These are phyloP conservation scores for Drosophila kepulauana DNA, from an alignment of 1,140 invertebrate species.

Conservation along the genomic window DNA sequence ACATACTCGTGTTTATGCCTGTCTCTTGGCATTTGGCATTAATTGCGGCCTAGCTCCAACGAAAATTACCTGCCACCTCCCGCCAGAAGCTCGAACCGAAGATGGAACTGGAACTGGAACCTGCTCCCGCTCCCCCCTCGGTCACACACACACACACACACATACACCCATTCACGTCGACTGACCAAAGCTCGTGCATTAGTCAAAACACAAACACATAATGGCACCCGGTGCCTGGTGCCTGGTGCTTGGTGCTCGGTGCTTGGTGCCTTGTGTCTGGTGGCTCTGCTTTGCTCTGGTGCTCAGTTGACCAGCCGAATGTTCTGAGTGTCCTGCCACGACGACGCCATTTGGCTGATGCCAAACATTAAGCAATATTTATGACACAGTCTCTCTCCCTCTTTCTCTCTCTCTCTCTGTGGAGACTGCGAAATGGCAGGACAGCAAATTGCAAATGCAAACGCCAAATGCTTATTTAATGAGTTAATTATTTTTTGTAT, in stretches of 20 bases:
- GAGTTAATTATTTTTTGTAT: conserved; percentile 83
- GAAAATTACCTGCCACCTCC: conserved; percentile 65
- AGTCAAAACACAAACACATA: conserved; percentile 49
- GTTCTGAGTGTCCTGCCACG: conserved; percentile 33
- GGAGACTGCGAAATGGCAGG: background rate
- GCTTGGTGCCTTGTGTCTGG: too few relatives aligned
- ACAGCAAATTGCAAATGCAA: conserved; percentile 65
- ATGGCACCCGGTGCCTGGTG: conserved; percentile 11
- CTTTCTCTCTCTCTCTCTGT: background rate
- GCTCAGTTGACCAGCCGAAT: background rate
- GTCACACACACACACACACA: background rate
- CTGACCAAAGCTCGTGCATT: conserved; percentile 44
- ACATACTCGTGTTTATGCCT: conserved; percentile 17
- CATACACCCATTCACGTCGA: background rate
- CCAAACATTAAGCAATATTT: conserved; percentile 78
- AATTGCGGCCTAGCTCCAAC: conserved; percentile 74
- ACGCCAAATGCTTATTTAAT: conserved; percentile 82
- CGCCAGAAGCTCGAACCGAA: too few relatives aligned
- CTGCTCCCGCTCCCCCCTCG: background rate
- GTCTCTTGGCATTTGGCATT: conserved; percentile 65
- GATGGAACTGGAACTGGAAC: too few relatives aligned
- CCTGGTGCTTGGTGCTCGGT: background rate
- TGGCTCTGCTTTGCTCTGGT: background rate
- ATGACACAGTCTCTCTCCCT: conserved; percentile 52
- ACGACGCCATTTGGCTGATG: conserved; percentile 53